Evolutionary conservation across 2,888 invertebrate species (phyloP).

Genomic region (Drosophila melanocephala): DNA sequence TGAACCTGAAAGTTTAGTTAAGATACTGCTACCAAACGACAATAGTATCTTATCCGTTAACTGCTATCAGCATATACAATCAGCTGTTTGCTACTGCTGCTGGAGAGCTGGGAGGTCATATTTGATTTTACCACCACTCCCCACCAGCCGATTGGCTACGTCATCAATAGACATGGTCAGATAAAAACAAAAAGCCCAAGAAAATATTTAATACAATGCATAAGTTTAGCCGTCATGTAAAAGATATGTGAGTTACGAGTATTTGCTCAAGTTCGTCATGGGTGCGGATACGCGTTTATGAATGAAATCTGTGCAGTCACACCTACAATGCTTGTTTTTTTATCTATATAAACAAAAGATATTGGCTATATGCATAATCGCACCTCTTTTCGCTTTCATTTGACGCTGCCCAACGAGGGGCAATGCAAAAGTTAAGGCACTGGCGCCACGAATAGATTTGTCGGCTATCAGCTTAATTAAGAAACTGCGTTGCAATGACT

Average conservation of each 20-base stretch:
- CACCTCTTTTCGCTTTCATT: conserved; percentile 65
- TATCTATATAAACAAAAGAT: conserved; percentile 78
- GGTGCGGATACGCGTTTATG: conserved; percentile 58
- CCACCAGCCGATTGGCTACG: conserved; percentile 40
- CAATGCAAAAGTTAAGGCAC: conserved; percentile 8
- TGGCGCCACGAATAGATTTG: conserved; percentile 18
- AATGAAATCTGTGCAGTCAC: conserved; percentile 72
- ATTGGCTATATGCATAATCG: conserved; percentile 66
- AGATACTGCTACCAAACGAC: conserved; percentile 74
- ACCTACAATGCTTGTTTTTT: conserved; percentile 52
- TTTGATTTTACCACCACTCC: conserved; percentile 13
- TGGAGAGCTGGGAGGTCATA: conserved; percentile 58
- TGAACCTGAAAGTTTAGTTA: conserved; percentile 73
- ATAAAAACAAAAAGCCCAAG: conserved; percentile 38
- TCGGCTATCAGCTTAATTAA: conserved; percentile 24
- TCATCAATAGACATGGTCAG: conserved; percentile 63
- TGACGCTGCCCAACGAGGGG: background rate
- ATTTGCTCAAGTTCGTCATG: conserved; percentile 51
- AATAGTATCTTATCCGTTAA: conserved; percentile 76
- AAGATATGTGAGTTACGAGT: conserved; percentile 32
- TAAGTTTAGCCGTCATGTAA: conserved; percentile 46
- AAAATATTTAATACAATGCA: conserved; percentile 42
- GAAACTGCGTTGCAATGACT: conserved; percentile 9
- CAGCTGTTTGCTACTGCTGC: conserved; percentile 55
- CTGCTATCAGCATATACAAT: conserved; percentile 74